Evolutionary conservation across 2,113 vertebrate species (phyloP), one percentile per base, ranked within the genome.

Genomic region (Serinus canaria): DNA sequence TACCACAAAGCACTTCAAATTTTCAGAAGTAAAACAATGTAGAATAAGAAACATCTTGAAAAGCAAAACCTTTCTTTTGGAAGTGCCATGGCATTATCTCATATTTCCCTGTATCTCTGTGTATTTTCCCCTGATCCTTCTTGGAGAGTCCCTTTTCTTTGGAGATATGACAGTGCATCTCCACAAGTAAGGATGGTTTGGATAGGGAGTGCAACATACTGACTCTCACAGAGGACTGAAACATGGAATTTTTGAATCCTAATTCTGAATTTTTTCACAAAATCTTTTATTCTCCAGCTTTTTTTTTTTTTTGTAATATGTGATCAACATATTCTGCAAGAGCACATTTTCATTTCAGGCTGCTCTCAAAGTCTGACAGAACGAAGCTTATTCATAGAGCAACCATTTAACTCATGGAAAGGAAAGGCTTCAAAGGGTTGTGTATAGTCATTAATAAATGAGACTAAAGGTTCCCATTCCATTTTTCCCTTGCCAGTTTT

Each of bases 281-380:
- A 92, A 62, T 60, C 14, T 78, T 83, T 67, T 63, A 5, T 89
- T 89, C 78, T 47, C 24, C 27, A 56, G 24, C 41, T 76, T 58
- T 50, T 74, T 16, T 58, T 66, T 13, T 35, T 85, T 19, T 37
- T 52, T 53, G 30, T 53, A 33, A 23, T 43, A 52, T 37, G 41
- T n/a, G 22, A 82, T 60, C 62, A 91, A 72, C 31, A 35, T 80
- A 77, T 67, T 83, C 76, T 88, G 46, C 55, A 70, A 74, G 76
- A 97, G 60, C n/a, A 73, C n/a, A 35, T 77, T 92, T 93, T 81
- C 44, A 81, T 63, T 86, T 90, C 49, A 83, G 82, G 43, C 63
- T 91, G 77, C 87, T 94, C 64, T 82, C 77, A 76, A 68, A 91
- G 63, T 79, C 78, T 92, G 67, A 89, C 58, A 72, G 70, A 85